Evolutionary conservation across 2,888 invertebrate genomes (phyloP).

Genomic region (Stegana nigrithorax): DNA sequence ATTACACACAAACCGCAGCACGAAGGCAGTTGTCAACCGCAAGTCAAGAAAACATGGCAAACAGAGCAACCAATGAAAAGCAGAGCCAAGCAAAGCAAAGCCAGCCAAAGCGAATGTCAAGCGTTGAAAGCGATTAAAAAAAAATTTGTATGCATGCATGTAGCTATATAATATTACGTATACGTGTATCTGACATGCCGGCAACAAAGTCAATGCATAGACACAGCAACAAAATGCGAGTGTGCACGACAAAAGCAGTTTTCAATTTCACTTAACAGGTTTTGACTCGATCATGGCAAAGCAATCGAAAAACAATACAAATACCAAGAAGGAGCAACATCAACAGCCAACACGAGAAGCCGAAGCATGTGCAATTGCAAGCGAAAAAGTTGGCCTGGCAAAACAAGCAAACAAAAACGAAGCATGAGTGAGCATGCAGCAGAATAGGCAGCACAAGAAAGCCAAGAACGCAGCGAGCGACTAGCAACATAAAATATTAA

Average conservation of each 20-base stretch:
- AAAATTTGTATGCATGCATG: not conserved
- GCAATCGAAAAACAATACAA: not conserved
- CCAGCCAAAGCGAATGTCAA: not conserved
- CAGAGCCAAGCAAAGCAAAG: not conserved
- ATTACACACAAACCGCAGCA: not conserved
- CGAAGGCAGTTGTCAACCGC: not conserved
- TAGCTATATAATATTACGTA: not conserved
- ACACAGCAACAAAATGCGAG: not conserved
- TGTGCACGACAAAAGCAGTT: not conserved
- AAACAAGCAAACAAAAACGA: not conserved
- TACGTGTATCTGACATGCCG: not conserved
- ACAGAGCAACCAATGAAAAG: not conserved
- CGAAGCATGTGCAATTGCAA: too few species aligned
- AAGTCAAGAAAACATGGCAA: not conserved
- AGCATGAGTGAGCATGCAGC: too few species aligned
- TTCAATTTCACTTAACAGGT: slow-evolving; percentile 7
- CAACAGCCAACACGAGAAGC: too few species aligned
- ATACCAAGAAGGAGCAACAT: not conserved
- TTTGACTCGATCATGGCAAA: not conserved
- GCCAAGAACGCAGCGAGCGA: not conserved
- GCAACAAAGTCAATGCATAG: not conserved
- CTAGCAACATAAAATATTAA: not conserved
- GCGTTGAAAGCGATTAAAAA: not conserved
- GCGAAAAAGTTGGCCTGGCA: slow-evolving; percentile 35
- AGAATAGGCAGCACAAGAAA: not conserved